Evolutionary conservation across 2,888 invertebrate species (phyloP).

Genomic region (Morinoia aosen): DNA sequence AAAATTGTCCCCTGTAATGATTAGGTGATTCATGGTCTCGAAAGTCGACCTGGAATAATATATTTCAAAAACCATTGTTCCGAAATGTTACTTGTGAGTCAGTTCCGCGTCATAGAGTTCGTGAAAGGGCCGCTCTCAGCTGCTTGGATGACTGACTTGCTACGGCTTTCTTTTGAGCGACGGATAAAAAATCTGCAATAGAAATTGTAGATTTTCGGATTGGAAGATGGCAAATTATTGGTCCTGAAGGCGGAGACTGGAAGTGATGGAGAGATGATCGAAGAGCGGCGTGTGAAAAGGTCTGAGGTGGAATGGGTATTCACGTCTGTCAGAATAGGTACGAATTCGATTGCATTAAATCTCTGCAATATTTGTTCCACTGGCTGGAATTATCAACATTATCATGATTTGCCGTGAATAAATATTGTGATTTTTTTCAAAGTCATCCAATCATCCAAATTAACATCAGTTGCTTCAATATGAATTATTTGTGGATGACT

Average conservation of each 20-base stretch:
- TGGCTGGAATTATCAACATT: no score
- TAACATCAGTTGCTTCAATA: no score
- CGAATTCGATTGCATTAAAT: neutral
- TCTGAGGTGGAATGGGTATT: neutral
- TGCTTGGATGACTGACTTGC: neutral
- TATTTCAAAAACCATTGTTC: neutral
- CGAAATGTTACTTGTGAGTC: neutral
- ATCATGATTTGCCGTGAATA: no score
- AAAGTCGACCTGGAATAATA: no score
- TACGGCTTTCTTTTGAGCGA: neutral
- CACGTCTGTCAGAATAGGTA: neutral
- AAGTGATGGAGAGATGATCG: neutral
- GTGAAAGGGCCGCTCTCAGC: neutral
- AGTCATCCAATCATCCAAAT: no score
- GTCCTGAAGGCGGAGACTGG: slow-evolving; percentile 31
- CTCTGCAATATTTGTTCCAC: no score
- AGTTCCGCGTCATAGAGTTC: neutral
- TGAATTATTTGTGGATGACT: no score
- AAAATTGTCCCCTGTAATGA: neutral
- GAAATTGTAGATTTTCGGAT: neutral
- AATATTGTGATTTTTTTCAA: no score
- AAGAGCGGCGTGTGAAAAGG: neutral
- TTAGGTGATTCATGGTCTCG: neutral
- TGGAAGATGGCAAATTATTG: slow-evolving; percentile 32
- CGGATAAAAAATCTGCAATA: neutral